These are phyloP conservation scores for Myotis brandtii DNA, from an alignment of 2,113 vertebrate genomes.

Conservation along the genomic window DNA sequence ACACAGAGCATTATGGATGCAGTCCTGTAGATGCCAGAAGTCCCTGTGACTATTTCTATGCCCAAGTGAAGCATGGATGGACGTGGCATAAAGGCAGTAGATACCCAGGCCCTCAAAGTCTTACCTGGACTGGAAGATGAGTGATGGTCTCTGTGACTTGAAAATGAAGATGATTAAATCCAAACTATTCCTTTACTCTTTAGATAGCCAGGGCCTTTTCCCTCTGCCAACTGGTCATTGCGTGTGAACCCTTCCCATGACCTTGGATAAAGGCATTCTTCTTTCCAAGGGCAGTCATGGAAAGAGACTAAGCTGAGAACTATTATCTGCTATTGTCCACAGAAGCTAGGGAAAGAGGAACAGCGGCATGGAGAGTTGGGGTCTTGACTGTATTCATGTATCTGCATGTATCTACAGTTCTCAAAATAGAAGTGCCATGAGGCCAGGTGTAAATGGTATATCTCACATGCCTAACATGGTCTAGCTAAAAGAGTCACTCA, in stretches of 20 bases:
- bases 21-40: fast-evolving
- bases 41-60: not conserved
- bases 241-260: not conserved
- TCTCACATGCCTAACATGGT: not conserved
- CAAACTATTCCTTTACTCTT: not conserved
- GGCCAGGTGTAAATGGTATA: not conserved
- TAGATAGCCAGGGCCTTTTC: not conserved
- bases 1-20: not conserved
- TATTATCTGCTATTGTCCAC: not conserved
- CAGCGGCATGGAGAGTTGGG: fast-evolving
- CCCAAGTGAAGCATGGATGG: not conserved
- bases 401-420: not conserved
- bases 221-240: not conserved
- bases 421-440: not conserved
- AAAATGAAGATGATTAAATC: slow-evolving; percentile 16
- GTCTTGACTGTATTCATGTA: not conserved
- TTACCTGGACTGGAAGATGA: not conserved
- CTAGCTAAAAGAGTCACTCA: not conserved
- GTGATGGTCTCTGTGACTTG: not conserved
- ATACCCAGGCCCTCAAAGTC: not conserved
- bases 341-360: not conserved
- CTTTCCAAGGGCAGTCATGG: not conserved
- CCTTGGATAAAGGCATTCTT: not conserved
- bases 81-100: not conserved
- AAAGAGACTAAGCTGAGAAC: not conserved